Conservation (phyloP, 2,113 vertebrate genomes). For the Sinocyclocheilus anophthalmus region DNA sequence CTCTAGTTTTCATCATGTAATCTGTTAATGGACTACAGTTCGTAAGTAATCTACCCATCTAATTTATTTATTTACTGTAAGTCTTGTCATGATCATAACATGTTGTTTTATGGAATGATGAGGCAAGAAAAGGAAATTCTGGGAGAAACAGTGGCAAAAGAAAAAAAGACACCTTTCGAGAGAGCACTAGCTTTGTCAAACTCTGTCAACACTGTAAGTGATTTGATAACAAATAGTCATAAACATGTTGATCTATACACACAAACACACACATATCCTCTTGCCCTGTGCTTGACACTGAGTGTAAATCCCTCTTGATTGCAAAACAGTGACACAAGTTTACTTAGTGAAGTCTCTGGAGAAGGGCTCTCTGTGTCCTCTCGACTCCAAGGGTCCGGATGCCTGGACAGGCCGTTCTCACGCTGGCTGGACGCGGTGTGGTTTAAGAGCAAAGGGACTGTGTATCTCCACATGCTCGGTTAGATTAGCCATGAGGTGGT, state of each 20-base stretch:
- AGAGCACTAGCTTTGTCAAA: background rate
- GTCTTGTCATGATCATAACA: background rate
- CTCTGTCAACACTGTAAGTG: conserved; percentile 15
- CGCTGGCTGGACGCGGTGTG: conserved; percentile 62
- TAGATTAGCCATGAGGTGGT: background rate
- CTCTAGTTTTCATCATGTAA: too few relatives aligned
- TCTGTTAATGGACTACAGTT: too few relatives aligned
- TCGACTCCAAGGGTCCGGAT: conserved; percentile 58
- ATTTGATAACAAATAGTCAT: conserved; percentile 23
- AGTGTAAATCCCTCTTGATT: conserved; percentile 68
- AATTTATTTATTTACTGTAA: background rate
- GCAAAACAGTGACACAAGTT: conserved; percentile 58
- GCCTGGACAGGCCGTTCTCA: conserved; percentile 71
- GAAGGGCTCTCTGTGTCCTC: conserved; percentile 62
- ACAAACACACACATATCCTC: conserved; percentile 41
- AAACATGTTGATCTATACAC: conserved; percentile 31
- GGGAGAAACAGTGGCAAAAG: background rate
- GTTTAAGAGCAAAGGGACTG: conserved; percentile 17
- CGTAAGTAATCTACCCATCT: too few relatives aligned
- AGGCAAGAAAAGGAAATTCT: background rate
- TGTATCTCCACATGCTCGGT: background rate
- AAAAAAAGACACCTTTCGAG: background rate
- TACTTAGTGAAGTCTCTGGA: conserved; percentile 60
- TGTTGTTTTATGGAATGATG: background rate
- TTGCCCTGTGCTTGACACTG: conserved; percentile 58